Evolutionary conservation across 2,888 invertebrate genomes (phyloP).

Genomic region (Linnaemya tessellans): DNA sequence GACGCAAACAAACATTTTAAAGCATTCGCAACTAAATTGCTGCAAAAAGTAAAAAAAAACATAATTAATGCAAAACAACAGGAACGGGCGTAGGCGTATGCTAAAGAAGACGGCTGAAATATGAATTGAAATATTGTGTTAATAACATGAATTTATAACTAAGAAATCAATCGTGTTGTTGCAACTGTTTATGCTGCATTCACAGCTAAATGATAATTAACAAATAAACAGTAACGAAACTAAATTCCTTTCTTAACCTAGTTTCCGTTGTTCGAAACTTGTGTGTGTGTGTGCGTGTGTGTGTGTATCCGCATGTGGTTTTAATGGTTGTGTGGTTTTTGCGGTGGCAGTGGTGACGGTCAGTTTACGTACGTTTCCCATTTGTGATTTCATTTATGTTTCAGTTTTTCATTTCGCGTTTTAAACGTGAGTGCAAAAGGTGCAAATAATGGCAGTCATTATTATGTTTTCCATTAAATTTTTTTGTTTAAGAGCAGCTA

Average conservation of each 20-base stretch:
- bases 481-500: slow-evolving; percentile 44
- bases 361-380: slow-evolving; percentile 65
- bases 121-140: neutral
- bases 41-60: slow-evolving; percentile 11
- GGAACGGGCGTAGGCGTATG: slow-evolving; percentile 58
- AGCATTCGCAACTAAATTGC: slow-evolving; percentile 45
- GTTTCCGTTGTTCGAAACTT: slow-evolving; percentile 51
- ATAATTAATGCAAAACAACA: slow-evolving; percentile 13
- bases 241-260: slow-evolving; percentile 61
- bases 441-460: slow-evolving; percentile 56
- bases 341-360: slow-evolving; percentile 69
- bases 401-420: slow-evolving; percentile 20
- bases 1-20: slow-evolving; percentile 50
- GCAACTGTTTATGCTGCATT: neutral
- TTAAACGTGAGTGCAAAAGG: slow-evolving; percentile 57
- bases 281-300: slow-evolving; percentile 61
- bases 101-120: neutral
- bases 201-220: slow-evolving; percentile 23
- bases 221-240: slow-evolving; percentile 31
- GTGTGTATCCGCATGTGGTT: slow-evolving; percentile 70
- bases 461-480: slow-evolving; percentile 50
- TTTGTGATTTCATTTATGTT: slow-evolving; percentile 49
- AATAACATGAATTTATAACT: neutral
- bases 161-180: neutral
- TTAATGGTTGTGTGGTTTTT: slow-evolving; percentile 70